phyloP scores from a whole-genome alignment of 2,888 invertebrate species.

The Neoaliturus tenellus region DNA sequence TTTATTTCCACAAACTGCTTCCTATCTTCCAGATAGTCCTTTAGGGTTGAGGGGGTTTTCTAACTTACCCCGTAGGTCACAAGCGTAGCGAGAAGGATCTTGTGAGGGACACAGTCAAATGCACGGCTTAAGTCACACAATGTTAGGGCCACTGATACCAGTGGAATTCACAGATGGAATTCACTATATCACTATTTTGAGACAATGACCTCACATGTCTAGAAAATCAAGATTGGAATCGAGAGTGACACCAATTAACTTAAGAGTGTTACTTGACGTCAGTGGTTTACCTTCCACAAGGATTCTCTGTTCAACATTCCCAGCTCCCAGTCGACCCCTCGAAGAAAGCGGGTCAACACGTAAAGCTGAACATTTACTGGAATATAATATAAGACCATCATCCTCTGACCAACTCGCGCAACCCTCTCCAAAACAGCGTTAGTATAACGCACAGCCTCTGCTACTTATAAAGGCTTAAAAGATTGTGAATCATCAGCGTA shows the following conservation, averaged over 20 bases:
- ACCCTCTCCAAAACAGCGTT: neutral
- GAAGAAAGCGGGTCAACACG: neutral
- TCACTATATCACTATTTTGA: neutral
- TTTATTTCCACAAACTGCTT: no score
- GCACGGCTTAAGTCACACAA: no score
- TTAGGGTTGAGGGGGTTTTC: no score
- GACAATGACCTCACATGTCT: neutral
- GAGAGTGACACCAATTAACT: neutral
- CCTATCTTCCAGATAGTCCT: no score
- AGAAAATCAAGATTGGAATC: neutral
- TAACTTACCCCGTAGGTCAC: no score
- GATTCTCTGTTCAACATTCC: neutral
- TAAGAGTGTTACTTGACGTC: neutral
- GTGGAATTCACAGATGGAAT: no score
- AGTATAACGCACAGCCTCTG: neutral
- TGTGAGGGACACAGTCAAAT: no score
- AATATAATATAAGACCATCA: neutral
- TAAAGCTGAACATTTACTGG: conserved; percentile 1
- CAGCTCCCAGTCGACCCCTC: neutral
- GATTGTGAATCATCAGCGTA: neutral
- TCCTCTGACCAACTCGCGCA: neutral
- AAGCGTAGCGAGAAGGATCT: no score
- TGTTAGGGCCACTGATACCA: no score
- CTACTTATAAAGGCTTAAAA: neutral
- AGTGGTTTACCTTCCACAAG: neutral